Evolutionary conservation across 2,797 vertebrate species (phyloP).

Genomic region (Pangasius krempfi): DNA sequence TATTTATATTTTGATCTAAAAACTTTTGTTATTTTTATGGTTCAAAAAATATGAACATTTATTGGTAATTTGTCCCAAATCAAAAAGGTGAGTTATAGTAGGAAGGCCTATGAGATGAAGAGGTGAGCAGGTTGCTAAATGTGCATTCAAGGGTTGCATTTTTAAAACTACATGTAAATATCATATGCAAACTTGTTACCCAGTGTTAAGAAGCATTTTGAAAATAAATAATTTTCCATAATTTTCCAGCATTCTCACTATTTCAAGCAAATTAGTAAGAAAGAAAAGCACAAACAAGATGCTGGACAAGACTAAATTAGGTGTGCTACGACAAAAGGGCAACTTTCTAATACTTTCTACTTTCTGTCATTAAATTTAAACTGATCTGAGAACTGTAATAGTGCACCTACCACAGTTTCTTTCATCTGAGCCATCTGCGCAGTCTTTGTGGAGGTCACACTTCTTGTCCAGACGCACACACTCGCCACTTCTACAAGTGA

Average conservation of each 20-base stretch:
- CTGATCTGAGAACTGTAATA: not conserved
- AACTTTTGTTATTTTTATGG: not conserved
- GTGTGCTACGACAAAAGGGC: not conserved
- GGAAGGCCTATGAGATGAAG: not conserved
- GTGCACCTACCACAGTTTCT: constrained; percentile 77
- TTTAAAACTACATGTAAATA: not conserved
- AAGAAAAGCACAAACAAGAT: not conserved
- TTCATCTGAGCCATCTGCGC: constrained; percentile 85
- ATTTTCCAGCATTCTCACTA: not conserved
- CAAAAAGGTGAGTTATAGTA: not conserved
- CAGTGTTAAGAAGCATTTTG: not conserved
- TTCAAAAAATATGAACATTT: too few species aligned
- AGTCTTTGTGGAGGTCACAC: constrained; percentile 82
- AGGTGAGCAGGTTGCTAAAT: not conserved
- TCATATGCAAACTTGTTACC: not conserved
- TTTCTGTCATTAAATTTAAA: not conserved
- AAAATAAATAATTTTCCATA: not conserved
- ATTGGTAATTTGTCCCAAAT: not conserved
- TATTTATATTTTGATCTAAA: too few species aligned
- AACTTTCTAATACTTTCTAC: too few species aligned
- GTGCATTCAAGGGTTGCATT: not conserved
- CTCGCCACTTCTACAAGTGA: constrained; percentile 81
- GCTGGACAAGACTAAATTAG: not conserved
- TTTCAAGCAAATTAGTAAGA: not conserved
- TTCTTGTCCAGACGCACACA: constrained; percentile 76